phyloP scores from a whole-genome alignment of 2,797 vertebrate species.

The Limosa lapponica region DNA sequence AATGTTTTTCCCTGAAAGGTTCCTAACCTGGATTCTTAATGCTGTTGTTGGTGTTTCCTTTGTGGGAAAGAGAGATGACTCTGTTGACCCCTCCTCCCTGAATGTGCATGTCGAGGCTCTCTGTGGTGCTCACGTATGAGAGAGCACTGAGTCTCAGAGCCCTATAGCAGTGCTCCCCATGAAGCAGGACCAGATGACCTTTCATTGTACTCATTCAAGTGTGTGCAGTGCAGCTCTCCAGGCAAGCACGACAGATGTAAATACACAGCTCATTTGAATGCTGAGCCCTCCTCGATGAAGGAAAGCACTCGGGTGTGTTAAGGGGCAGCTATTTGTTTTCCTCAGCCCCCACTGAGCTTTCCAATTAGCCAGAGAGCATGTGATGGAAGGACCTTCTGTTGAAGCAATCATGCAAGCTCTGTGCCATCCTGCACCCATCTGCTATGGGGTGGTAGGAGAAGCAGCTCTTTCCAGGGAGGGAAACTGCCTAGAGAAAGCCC shows the following conservation, averaged over 20 bases:
- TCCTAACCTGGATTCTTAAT: neutral
- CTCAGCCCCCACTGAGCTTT: neutral
- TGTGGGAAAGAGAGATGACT: neutral
- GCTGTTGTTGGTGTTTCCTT: neutral
- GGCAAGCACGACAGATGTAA: neutral
- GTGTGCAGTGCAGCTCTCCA: neutral
- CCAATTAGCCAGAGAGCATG: neutral
- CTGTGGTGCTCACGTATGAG: neutral
- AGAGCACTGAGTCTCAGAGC: neutral
- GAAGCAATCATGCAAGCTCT: neutral
- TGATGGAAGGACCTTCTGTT: neutral
- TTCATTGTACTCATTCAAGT: neutral
- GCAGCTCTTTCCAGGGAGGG: neutral
- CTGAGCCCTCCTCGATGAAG: neutral
- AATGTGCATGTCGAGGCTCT: neutral
- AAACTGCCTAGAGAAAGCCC: neutral
- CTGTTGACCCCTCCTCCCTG: neutral
- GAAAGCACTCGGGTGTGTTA: neutral
- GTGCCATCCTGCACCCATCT: neutral
- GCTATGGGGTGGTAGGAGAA: neutral
- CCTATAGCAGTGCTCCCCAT: rapidly evolving
- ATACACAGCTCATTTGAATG: neutral
- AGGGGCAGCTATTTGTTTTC: neutral
- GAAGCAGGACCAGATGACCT: slow-evolving; percentile 12
- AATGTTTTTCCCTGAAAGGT: neutral